These are phyloP conservation scores for Balearica regulorum DNA, from an alignment of 2,797 vertebrate genomes.

Conservation along the genomic window DNA sequence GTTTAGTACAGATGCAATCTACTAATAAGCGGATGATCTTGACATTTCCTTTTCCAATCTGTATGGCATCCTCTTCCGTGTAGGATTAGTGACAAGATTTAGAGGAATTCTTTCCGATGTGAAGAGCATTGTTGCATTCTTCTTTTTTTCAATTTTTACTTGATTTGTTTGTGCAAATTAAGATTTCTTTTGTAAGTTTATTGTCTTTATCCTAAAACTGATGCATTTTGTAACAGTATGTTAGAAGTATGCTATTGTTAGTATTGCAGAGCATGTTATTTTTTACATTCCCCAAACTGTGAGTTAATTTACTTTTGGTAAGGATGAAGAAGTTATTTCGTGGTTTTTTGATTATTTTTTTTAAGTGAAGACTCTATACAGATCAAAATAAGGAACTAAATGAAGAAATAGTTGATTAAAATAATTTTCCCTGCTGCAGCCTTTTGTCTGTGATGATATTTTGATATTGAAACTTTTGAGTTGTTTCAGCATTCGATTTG, in stretches of 20 bases:
- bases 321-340: not conserved
- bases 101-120: not conserved
- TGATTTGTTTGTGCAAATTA: not conserved
- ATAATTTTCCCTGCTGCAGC: not conserved
- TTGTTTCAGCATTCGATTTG: conserved; percentile 22
- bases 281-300: not conserved
- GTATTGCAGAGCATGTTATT: not conserved
- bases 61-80: not conserved
- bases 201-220: not conserved
- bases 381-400: not conserved
- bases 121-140: not conserved
- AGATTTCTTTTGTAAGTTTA: not conserved
- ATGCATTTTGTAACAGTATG: not conserved
- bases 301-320: not conserved
- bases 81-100: not conserved
- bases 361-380: not conserved
- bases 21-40: not conserved
- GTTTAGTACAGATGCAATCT: not conserved
- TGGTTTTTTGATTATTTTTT: not conserved
- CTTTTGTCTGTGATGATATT: not conserved
- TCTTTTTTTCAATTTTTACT: not conserved
- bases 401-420: not conserved
- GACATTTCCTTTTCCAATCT: not conserved
- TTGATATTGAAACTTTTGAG: not conserved
- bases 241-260: not conserved